A percentile compares a stretch with the other conserved stretches of the same genome.
These are phyloP conservation scores for Stramonita haemastoma DNA, from an alignment of 2,888 invertebrate species.

Conservation along the genomic window DNA sequence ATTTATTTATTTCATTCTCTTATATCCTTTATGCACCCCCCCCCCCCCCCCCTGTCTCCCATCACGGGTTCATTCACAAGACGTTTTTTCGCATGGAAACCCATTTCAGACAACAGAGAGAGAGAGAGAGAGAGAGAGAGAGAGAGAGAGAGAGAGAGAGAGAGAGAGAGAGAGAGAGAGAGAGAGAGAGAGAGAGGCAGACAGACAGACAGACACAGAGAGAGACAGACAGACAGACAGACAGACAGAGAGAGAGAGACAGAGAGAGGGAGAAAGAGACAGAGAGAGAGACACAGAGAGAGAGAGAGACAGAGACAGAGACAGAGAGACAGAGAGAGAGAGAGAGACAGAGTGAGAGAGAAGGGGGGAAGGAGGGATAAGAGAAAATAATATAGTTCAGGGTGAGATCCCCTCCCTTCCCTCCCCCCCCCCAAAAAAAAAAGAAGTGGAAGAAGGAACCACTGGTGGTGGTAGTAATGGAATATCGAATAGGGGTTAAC, in stretches of 20 bases:
- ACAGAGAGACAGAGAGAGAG: conserved; percentile 13
- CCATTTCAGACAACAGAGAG: not conserved
- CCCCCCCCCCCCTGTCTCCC: not conserved
- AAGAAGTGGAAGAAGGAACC: not conserved
- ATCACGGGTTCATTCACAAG: too few species aligned
- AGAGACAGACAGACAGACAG: not conserved
- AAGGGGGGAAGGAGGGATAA: not conserved
- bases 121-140: not conserved
- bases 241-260: too few species aligned
- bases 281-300: not conserved
- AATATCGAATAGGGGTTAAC: too few species aligned
- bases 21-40: too few species aligned
- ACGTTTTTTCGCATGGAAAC: not conserved
- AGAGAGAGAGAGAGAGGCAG: not conserved
- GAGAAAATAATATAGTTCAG: not conserved
- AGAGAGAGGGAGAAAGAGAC: not conserved
- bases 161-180: not conserved
- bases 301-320: not conserved
- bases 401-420: not conserved
- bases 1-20: too few species aligned
- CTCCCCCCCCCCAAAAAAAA: not conserved
- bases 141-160: not conserved
- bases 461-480: not conserved
- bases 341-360: not conserved
- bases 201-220: not conserved